These are phyloP conservation scores for Trematomus bernacchii DNA, from an alignment of 2,797 vertebrate species.

Conservation along the genomic window DNA sequence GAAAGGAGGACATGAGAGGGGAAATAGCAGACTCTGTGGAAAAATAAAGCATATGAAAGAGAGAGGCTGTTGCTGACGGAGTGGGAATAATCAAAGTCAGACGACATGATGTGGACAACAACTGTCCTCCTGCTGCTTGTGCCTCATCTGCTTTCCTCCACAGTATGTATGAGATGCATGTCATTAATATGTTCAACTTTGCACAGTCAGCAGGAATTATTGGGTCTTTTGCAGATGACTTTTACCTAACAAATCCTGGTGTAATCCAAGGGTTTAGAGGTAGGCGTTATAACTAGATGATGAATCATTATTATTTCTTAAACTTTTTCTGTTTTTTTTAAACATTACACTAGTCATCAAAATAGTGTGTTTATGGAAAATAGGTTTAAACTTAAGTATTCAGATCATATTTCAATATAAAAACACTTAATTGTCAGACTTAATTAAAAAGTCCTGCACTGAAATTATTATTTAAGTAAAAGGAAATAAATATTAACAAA, in stretches of 20 bases:
- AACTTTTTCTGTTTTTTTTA: background rate
- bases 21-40: slow-evolving; percentile 44
- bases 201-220: background rate
- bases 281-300: background rate
- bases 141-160: slow-evolving; percentile 67
- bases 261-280: background rate
- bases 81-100: slow-evolving; percentile 44
- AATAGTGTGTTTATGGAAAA: background rate
- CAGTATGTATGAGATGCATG: slow-evolving; percentile 69
- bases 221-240: background rate
- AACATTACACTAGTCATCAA: background rate
- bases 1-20: slow-evolving; percentile 38
- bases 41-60: slow-evolving; percentile 53
- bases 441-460: slow-evolving; percentile 4
- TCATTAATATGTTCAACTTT: background rate
- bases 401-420: background rate
- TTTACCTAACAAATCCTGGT: background rate
- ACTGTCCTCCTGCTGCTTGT: slow-evolving; percentile 72
- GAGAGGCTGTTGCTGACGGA: slow-evolving; percentile 47
- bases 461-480: background rate
- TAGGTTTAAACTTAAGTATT: background rate
- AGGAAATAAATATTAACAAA: background rate
- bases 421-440: background rate
- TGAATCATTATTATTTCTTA: background rate
- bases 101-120: slow-evolving; percentile 77